A percentile compares a stretch with the other conserved stretches of the same genome.
Evolutionary conservation across 2,888 invertebrate species (phyloP).

Genomic region (Smittia aterrima): DNA sequence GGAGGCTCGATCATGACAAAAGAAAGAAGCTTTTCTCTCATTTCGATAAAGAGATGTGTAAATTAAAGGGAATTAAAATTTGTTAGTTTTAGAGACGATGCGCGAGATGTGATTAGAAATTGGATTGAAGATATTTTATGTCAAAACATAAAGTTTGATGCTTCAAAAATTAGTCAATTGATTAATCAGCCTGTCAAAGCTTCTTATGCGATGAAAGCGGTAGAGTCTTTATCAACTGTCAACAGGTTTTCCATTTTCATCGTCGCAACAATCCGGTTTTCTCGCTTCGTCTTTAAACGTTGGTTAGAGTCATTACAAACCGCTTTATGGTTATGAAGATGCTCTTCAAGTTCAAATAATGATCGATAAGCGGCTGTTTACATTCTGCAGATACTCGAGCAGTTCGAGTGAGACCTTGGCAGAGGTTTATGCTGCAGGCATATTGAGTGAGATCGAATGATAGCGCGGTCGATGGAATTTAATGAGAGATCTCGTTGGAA

Average conservation of each 20-base stretch:
- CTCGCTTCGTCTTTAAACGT: not conserved
- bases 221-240: not conserved
- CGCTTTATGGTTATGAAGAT: not conserved
- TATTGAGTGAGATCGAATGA: not conserved
- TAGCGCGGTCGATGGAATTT: not conserved
- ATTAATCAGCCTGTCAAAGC: no score
- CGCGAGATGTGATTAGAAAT: not conserved
- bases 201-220: not conserved
- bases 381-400: not conserved
- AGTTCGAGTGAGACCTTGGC: not conserved
- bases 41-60: not conserved
- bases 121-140: not conserved
- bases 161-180: no score
- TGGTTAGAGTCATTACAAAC: not conserved
- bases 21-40: not conserved
- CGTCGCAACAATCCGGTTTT: not conserved
- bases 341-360: not conserved
- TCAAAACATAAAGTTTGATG: no score
- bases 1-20: not conserved
- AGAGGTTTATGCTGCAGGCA: not conserved
- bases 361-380: constrained; percentile 3
- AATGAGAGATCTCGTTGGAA: not conserved
- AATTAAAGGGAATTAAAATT: not conserved
- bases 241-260: not conserved
- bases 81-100: not conserved